Evolutionary conservation across 2,797 vertebrate species (phyloP).

Genomic region (Clarias fuscus): DNA sequence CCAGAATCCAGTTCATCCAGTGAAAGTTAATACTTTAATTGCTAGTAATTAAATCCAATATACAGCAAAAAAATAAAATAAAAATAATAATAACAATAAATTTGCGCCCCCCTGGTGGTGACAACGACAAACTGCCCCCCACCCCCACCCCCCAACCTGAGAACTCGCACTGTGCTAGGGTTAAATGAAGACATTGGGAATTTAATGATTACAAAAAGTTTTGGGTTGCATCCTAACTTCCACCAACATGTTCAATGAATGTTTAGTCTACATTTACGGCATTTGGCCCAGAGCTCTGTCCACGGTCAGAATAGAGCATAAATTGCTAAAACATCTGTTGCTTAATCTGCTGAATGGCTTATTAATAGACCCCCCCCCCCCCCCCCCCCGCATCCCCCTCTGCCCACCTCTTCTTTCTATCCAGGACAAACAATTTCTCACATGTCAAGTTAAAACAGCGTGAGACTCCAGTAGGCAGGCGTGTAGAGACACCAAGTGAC

Average conservation of each 20-base stretch:
- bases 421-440: background rate
- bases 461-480: background rate
- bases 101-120: background rate
- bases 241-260: background rate
- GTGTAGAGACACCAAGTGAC: background rate
- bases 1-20: background rate
- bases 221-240: background rate
- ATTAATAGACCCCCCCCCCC: constrained; percentile 16
- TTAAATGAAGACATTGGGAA: background rate
- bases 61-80: background rate
- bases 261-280: background rate
- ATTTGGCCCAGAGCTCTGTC: background rate
- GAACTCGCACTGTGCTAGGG: no score
- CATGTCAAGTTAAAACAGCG: background rate
- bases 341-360: constrained; percentile 30
- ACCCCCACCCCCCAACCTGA: no score
- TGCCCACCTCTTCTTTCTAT: no score
- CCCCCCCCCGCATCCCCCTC: background rate
- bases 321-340: constrained; percentile 53
- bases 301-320: constrained; percentile 24
- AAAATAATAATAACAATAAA: no score
- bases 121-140: background rate
- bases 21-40: background rate
- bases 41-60: background rate
- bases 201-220: background rate